Conservation (phyloP, 2,888 invertebrate species). For the Ceramica pisi region DNA sequence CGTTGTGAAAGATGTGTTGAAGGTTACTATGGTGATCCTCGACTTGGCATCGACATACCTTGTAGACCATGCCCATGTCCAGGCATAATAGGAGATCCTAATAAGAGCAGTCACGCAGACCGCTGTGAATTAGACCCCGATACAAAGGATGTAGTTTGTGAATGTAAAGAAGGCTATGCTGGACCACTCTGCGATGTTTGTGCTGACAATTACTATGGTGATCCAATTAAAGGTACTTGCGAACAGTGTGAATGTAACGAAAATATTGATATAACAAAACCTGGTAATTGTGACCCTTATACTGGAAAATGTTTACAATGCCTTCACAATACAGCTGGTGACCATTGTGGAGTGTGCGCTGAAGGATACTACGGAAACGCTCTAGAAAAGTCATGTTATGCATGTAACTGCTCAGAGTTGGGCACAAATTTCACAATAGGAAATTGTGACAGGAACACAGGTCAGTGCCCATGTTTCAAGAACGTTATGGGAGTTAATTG, state of each 20-base stretch:
- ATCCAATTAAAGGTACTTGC: slow-evolving; percentile 97
- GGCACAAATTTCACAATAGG: slow-evolving; percentile 95
- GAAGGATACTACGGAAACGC: slow-evolving; percentile 98
- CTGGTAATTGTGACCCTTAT: slow-evolving; percentile 97
- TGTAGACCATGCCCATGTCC: slow-evolving; percentile 99
- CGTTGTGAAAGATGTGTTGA: slow-evolving; percentile 97
- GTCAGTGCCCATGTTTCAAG: slow-evolving; percentile 98
- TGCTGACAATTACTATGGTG: slow-evolving; percentile 98
- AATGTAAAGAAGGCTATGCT: slow-evolving; percentile 96
- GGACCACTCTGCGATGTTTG: slow-evolving; percentile 98
- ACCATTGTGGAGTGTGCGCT: slow-evolving; percentile 97
- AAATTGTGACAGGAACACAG: slow-evolving; percentile 95
- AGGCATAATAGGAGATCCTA: slow-evolving; percentile 92
- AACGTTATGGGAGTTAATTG: slow-evolving; percentile 98
- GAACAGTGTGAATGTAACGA: slow-evolving; percentile 97
- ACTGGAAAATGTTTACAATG: slow-evolving; percentile 98
- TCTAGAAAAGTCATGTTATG: slow-evolving; percentile 93
- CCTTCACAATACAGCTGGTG: slow-evolving; percentile 97
- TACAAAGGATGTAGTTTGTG: slow-evolving; percentile 97
- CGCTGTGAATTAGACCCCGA: slow-evolving; percentile 96
- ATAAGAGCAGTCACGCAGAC: slow-evolving; percentile 96
- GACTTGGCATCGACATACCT: slow-evolving; percentile 96
- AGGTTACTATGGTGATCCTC: slow-evolving; percentile 98
- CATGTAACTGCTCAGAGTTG: slow-evolving; percentile 97
- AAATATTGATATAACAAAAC: slow-evolving; percentile 96